Conservation (phyloP, 2,113 vertebrate genomes). For the Plecturocebus donacophilus region DNA sequence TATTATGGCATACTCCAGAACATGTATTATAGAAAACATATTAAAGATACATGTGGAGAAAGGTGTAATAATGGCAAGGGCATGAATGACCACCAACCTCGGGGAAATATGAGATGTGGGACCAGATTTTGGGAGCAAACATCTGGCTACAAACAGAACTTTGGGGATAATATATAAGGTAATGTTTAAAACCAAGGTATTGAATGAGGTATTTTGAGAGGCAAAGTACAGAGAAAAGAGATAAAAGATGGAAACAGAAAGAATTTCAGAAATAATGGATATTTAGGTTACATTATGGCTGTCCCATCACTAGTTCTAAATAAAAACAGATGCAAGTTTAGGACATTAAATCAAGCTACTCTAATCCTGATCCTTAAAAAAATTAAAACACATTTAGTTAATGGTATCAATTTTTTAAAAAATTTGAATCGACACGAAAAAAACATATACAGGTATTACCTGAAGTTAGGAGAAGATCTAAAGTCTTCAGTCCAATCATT, state of each 20-base stretch:
- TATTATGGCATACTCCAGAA: neutral
- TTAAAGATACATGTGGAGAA: neutral
- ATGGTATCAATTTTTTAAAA: neutral
- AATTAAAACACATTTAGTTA: neutral
- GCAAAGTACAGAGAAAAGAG: neutral
- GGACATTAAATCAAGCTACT: too few relatives aligned
- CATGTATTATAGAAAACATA: neutral
- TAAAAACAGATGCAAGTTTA: too few relatives aligned
- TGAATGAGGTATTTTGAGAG: neutral
- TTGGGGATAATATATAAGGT: neutral
- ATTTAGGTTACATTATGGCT: neutral
- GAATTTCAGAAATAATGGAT: neutral
- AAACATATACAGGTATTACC: slow-evolving; percentile 83
- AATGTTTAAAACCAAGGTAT: neutral
- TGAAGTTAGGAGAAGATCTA: slow-evolving; percentile 92
- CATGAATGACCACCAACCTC: neutral
- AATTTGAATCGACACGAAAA: slow-evolving; percentile 18
- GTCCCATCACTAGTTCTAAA: too few relatives aligned
- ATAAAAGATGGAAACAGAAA: neutral
- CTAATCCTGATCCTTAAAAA: neutral
- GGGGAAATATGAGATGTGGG: neutral
- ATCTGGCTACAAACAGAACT: neutral
- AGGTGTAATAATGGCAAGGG: neutral
- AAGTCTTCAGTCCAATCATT: slow-evolving; percentile 87
- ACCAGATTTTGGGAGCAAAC: neutral